Evolutionary conservation across 1,140 invertebrate genomes (phyloP), one percentile per base, ranked within the genome.

Genomic region (Venustaconcha ellipsiformis): DNA sequence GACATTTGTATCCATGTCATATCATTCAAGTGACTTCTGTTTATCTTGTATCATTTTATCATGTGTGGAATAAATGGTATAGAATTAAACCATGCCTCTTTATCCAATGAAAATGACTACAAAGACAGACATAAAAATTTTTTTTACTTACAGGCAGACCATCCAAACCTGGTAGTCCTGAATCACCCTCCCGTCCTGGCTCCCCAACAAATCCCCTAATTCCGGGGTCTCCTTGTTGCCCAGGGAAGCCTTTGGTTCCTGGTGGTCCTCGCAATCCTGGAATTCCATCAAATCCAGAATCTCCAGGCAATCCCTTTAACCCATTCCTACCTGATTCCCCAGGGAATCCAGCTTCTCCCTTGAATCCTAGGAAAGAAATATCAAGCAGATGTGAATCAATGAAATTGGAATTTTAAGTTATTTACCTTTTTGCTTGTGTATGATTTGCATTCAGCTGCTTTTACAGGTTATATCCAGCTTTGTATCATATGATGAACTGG

Each of bases 181-280:
- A 67, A 15, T 57, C 18, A n/a, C 81, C 81, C 57, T 67, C 67
- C 8, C 37, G 48, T 17, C 81, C 81, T 57, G 72, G 66, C n/a
- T 68, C 70, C n/a, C 81, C 81, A 20, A 59, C 23, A 5, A n/a
- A 20, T 15, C 70, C 81, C 17, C 26, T 68, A 14, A 66, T 4
- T 37, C 80, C 80, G 1, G 68, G 60, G 0, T 77, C 75, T 14
- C 75, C 75, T 57, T 83, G 60, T 17, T 79, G 20, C 58, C 84
- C 85, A 66, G 83, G 70, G 65, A 74, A 82, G 14, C 84, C 84
- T 37, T 82, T 81, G 14, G 74, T 78, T 20, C 84, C 84, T 30
- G 67, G 79, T 18, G 76, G 91, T 84, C 94, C 94, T 74, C 88
- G 87, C 14, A 86, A 72, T 37, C 93, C 95, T 66, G 86, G 82